These are phyloP conservation scores for Podilymbus podiceps DNA, from an alignment of 2,113 vertebrate genomes.

Conservation along the genomic window DNA sequence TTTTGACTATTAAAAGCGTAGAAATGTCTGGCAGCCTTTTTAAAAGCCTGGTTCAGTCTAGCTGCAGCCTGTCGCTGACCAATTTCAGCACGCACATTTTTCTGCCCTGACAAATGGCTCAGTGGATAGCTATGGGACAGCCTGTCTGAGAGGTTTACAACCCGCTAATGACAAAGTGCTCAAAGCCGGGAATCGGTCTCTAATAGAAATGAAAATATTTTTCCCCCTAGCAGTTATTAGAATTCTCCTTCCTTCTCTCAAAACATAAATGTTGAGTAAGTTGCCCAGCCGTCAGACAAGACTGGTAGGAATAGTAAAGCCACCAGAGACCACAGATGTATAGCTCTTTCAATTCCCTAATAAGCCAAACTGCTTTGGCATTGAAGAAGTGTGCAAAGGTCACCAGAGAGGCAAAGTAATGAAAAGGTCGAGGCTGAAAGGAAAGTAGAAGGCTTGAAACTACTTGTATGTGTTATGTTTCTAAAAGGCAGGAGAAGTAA, in stretches of 20 bases:
- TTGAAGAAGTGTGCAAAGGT: background rate
- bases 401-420: background rate
- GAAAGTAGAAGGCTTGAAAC: background rate
- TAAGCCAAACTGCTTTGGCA: background rate
- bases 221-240: background rate
- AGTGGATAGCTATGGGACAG: background rate
- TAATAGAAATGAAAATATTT: conserved; percentile 37
- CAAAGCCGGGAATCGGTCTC: background rate
- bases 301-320: conserved; percentile 2
- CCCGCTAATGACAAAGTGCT: background rate
- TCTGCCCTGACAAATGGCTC: conserved; percentile 11
- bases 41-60: background rate
- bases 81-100: background rate
- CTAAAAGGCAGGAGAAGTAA: background rate
- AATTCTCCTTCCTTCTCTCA: background rate
- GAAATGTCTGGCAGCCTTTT: background rate
- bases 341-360: background rate
- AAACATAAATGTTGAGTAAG: background rate
- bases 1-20: background rate
- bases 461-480: background rate
- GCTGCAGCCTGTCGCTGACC: background rate
- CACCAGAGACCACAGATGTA: background rate
- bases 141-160: conserved; percentile 26
- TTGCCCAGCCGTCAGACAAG: background rate
- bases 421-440: background rate